Evolutionary conservation across 2,888 invertebrate species (phyloP).

Genomic region (Platynereis dumerilii): DNA sequence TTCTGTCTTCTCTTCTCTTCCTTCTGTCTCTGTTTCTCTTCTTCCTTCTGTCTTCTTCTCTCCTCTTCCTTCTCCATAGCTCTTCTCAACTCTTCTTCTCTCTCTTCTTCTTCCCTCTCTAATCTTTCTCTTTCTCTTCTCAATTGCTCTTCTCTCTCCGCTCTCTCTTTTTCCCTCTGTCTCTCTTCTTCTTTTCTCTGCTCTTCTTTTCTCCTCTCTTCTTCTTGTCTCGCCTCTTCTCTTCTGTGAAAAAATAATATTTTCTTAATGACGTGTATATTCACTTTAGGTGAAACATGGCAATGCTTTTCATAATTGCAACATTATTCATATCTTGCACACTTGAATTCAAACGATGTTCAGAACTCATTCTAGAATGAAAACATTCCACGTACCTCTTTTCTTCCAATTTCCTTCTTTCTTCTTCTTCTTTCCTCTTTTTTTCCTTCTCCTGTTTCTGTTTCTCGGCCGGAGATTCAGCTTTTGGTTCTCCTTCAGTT

Average conservation of each 20-base stretch:
- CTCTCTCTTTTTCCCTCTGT: constrained; percentile 7
- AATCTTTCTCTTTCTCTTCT: not conserved
- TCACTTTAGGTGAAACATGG: too few relatives aligned
- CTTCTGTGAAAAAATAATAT: not conserved
- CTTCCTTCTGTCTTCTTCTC: constrained; percentile 4
- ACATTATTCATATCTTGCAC: too few relatives aligned
- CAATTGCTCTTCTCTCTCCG: not conserved
- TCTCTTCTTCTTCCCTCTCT: not conserved
- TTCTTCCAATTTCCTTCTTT: constrained; percentile 10
- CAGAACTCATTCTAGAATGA: too few relatives aligned
- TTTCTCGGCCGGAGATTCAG: too few relatives aligned
- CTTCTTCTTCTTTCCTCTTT: constrained; percentile 8
- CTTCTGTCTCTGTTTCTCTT: constrained; percentile 2
- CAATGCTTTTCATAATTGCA: too few relatives aligned
- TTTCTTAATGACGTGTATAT: not conserved
- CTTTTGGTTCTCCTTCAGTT: too few relatives aligned
- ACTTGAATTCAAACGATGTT: too few relatives aligned
- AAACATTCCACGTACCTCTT: not conserved
- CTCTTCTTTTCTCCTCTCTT: not conserved
- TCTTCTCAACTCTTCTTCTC: not conserved
- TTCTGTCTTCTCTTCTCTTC: constrained; percentile 7
- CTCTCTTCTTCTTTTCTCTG: constrained; percentile 14
- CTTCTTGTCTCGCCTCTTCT: constrained; percentile 6
- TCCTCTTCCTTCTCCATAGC: constrained; percentile 10
- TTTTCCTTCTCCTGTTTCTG: not conserved